Percentiles rank a stretch among this genome's conserved stretches.
phyloP scores from a whole-genome alignment of 1,140 invertebrate genomes.

The Macrostomum lignano region DNA sequence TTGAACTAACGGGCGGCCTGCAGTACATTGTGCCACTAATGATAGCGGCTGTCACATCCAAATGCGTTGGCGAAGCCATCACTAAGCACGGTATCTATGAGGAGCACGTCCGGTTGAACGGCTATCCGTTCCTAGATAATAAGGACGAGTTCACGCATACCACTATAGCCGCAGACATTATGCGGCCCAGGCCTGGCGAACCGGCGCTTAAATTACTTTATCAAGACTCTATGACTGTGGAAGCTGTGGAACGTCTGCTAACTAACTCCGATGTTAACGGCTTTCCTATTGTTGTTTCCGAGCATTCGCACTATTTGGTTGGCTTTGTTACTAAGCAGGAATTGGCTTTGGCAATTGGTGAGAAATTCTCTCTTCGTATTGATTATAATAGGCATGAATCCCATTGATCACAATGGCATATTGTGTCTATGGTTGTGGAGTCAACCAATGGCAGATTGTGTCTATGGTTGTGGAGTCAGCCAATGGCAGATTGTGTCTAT shows the following conservation, averaged over 20 bases:
- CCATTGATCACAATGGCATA: too few species aligned
- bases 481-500: too few species aligned
- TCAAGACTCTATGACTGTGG: constrained; percentile 82
- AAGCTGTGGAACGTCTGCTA: constrained; percentile 56
- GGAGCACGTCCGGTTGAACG: constrained; percentile 83
- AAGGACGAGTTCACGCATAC: constrained; percentile 93
- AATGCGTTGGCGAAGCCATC: constrained; percentile 94
- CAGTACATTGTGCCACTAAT: constrained; percentile 92
- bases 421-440: too few species aligned
- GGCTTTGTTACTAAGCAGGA: constrained; percentile 77
- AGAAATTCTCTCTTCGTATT: too few species aligned
- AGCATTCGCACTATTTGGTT: constrained; percentile 79
- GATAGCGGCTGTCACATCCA: constrained; percentile 93
- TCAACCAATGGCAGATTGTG: too few species aligned
- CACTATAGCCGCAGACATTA: constrained; percentile 83
- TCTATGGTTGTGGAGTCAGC: too few species aligned
- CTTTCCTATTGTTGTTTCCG: constrained; percentile 83
- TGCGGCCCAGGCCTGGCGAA: constrained; percentile 71
- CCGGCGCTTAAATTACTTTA: constrained; percentile 71
- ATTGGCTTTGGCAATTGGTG: constrained; percentile 27
- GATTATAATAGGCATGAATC: too few species aligned
- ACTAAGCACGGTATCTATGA: constrained; percentile 81
- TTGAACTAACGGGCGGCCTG: constrained; percentile 78
- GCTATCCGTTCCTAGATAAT: constrained; percentile 88
- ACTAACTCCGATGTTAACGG: constrained; percentile 89